Evolutionary conservation across 2,797 vertebrate species (phyloP).

Genomic region (Xenentodon cancila): DNA sequence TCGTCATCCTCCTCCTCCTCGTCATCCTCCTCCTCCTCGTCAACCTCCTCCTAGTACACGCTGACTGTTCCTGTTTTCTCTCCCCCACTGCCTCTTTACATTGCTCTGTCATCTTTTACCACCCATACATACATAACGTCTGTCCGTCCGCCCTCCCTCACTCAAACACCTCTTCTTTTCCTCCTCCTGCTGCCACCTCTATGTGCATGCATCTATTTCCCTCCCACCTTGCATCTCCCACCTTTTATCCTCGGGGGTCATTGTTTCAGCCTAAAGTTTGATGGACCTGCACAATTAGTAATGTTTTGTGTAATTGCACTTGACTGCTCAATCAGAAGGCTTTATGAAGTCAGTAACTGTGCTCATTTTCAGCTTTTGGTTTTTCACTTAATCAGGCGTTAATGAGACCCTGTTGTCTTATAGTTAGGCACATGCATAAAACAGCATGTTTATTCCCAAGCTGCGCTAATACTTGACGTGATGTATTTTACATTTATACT

Average conservation of each 20-base stretch:
- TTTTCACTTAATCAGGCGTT: conserved; percentile 5
- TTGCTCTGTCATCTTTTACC: conserved; percentile 51
- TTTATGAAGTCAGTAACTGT: neutral
- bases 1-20: conserved; percentile 34
- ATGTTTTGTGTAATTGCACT: neutral
- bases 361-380: conserved; percentile 1
- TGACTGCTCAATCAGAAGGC: neutral
- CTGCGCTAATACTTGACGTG: neutral
- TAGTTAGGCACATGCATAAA: conserved; percentile 2
- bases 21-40: conserved; percentile 51
- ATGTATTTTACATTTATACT: too few species aligned
- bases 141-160: conserved; percentile 31
- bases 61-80: conserved; percentile 49
- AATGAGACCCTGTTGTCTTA: conserved; percentile 7
- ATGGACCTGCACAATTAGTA: conserved; percentile 15
- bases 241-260: conserved; percentile 40
- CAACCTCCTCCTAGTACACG: conserved; percentile 36
- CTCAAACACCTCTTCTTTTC: conserved; percentile 62
- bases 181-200: conserved; percentile 56
- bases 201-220: conserved; percentile 37
- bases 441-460: conserved; percentile 9
- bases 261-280: conserved; percentile 38
- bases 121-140: conserved; percentile 47
- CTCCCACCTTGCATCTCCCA: conserved; percentile 48
- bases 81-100: conserved; percentile 45